A percentile compares a stretch with the other conserved stretches of the same genome.
Conservation (phyloP, 2,797 vertebrate species). For the Aulostomus chinensis region DNA sequence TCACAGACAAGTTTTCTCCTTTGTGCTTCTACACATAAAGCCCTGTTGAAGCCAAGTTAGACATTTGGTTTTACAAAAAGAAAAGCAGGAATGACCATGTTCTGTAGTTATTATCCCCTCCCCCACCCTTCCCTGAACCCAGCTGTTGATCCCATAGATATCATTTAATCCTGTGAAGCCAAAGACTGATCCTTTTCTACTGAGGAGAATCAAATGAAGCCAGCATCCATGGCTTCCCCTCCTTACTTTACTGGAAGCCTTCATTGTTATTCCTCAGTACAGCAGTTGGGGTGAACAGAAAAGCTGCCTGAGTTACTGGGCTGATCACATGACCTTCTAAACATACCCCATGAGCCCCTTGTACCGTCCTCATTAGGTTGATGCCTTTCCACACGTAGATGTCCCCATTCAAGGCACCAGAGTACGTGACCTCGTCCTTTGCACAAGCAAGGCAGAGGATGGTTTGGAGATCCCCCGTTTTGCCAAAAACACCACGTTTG, state of each 20-base stretch:
- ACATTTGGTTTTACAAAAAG: conserved; percentile 49
- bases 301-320: conserved; percentile 11
- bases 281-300: conserved; percentile 3
- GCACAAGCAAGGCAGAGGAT: conserved; percentile 97
- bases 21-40: conserved; percentile 7
- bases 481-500: conserved; percentile 96
- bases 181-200: conserved; percentile 74
- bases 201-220: conserved; percentile 56
- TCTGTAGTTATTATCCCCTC: conserved; percentile 64
- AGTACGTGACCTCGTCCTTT: conserved; percentile 96
- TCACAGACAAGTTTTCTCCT: too few species aligned
- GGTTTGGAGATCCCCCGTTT: conserved; percentile 97
- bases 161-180: conserved; percentile 77
- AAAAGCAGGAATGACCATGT: conserved; percentile 52
- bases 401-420: conserved; percentile 96
- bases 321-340: not conserved
- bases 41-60: conserved; percentile 18
- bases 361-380: conserved; percentile 92
- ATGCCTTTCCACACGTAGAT: conserved; percentile 98
- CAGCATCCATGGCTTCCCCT: conserved; percentile 21
- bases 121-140: conserved; percentile 68
- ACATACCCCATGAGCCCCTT: conserved; percentile 93
- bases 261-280: conserved; percentile 3
- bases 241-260: conserved; percentile 23
- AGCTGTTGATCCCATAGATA: conserved; percentile 79